Evolutionary conservation across 2,797 vertebrate genomes (phyloP), one percentile per base, ranked within the genome.

Genomic region (Taeniopygia guttata): DNA sequence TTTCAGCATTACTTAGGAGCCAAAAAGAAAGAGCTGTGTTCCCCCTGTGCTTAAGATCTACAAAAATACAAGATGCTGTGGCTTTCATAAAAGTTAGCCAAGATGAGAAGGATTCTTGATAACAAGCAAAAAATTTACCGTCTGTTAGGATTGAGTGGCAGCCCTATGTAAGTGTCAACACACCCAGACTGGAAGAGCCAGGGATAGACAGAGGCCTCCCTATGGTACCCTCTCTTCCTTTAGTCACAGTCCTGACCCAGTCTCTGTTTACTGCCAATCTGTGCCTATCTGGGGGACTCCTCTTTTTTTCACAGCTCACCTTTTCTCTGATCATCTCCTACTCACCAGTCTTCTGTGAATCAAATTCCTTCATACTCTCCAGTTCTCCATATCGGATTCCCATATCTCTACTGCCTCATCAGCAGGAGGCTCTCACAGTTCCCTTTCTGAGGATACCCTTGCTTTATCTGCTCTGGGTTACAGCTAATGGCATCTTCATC

Each of bases 1-100:
- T 95, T 89, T 91, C 8, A 17, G 64, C 7, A 55, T 86, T 59
- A 49, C 29, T 91, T 91, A 64, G 51, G 87, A 82, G n/a, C 8
- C 9, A 72, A 59, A 59, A 43, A n/a, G 32, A 63, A 40, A 42
- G 22, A 12, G 16, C 7, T 38, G 7, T 79, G 13, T 81, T 66
- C 27, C 36, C 13, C 16, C 15, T 40, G 3, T 52, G n/a, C 20
- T 66, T 88, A 51, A 3, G 26, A 48, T 38, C 51, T 81, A 23
- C 32, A 64, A 46, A 51, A 25, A 54, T 26, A 29, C 43, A 43
- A 76, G 56, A 27, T 69, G 16, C 29, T 78, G 20, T 40, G 38
- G 38, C 38, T 72, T 74, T 80, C 9, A 43, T 46, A 22, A 29
- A 73, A 82, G 18, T 59, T 59, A 58, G 23, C 29, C n/a, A 70